Evolutionary conservation across 2,888 invertebrate species (phyloP).

Genomic region (Lasioglossum marginatum): DNA sequence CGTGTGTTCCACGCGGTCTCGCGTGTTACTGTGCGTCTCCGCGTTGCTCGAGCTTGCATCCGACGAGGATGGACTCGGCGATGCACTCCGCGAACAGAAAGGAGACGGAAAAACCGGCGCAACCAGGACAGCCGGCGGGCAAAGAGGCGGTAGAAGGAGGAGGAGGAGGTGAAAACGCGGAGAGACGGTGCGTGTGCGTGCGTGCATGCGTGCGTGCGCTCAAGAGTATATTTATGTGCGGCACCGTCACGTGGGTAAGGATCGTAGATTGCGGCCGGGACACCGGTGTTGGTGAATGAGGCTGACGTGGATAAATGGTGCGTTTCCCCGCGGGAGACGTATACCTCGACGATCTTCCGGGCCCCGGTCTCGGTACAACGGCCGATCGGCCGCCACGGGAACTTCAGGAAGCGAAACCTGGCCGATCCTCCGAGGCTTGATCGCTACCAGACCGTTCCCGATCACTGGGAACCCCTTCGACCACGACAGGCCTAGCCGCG

Average conservation of each 20-base stretch:
- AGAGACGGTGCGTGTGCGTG: conserved; percentile 50
- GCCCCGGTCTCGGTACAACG: conserved; percentile 68
- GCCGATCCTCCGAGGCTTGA: conserved; percentile 30
- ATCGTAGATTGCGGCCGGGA: conserved; percentile 70
- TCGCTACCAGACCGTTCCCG: conserved; percentile 23
- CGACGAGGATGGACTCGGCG: conserved; percentile 35
- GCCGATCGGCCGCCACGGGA: conserved; percentile 62
- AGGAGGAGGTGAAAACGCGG: conserved; percentile 17
- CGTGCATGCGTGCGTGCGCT: neutral
- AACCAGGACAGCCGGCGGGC: conserved; percentile 23
- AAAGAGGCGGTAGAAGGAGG: conserved; percentile 3
- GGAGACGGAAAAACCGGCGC: conserved; percentile 21
- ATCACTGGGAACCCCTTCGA: conserved; percentile 1
- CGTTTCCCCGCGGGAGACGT: conserved; percentile 80
- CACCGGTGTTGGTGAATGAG: conserved; percentile 79
- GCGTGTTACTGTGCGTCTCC: conserved; percentile 52
- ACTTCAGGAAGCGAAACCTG: conserved; percentile 66
- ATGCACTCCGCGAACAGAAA: neutral
- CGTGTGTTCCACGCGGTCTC: conserved; percentile 63
- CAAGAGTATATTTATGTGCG: conserved; percentile 69
- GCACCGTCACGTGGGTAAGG: conserved; percentile 73
- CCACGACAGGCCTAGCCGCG: neutral
- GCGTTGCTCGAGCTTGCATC: conserved; percentile 57
- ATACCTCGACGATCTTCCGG: conserved; percentile 78
- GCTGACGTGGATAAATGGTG: conserved; percentile 83